Evolutionary conservation across 1,140 invertebrate genomes (phyloP).

Genomic region (Aphelenchoides besseyi): DNA sequence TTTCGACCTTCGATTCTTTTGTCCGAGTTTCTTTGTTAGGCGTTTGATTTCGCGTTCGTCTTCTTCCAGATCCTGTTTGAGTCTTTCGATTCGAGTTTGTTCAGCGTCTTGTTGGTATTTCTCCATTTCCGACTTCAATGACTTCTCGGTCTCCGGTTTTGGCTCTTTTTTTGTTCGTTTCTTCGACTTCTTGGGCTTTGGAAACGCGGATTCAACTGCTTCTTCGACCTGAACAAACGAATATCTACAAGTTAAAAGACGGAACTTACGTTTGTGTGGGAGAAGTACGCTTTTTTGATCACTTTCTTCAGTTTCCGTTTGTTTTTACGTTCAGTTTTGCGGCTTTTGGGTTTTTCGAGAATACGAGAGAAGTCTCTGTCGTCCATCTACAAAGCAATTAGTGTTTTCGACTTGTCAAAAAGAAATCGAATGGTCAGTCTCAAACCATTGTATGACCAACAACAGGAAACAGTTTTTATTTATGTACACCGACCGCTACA

Average conservation of each 20-base stretch:
- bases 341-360: neutral
- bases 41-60: neutral
- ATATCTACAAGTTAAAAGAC: neutral
- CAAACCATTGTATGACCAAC: too few species aligned
- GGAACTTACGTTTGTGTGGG: constrained; percentile 17
- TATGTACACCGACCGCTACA: too few species aligned
- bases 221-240: constrained; percentile 2
- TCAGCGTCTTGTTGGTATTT: neutral
- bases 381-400: neutral
- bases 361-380: constrained; percentile 8
- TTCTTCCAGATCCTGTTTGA: neutral
- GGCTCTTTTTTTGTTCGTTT: neutral
- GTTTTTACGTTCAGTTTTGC: constrained; percentile 16
- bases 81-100: neutral
- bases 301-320: constrained; percentile 19
- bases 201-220: neutral
- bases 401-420: too few species aligned
- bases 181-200: neutral
- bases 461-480: too few species aligned
- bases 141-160: neutral
- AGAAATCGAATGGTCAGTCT: too few species aligned
- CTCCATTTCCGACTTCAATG: neutral
- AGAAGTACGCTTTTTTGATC: constrained; percentile 19
- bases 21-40: neutral
- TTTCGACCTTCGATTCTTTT: too few species aligned